phyloP scores from a whole-genome alignment of 2,888 invertebrate species.

The Frankliniella intonsa region DNA sequence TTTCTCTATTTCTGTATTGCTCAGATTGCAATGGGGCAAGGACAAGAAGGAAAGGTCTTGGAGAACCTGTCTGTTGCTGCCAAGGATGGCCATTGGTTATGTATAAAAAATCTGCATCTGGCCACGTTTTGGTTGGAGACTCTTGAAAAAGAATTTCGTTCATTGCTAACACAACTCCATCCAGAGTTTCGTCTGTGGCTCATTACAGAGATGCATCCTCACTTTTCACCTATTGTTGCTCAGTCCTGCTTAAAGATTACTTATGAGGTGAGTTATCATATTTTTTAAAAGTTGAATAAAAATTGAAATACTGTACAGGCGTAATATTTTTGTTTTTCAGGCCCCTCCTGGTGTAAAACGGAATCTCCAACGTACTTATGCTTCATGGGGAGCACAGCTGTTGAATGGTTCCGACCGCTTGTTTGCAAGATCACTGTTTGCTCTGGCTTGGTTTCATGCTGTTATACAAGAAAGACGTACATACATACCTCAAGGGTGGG shows the following conservation, averaged over 20 bases:
- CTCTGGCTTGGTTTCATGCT: constrained; percentile 83
- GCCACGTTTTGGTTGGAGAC: constrained; percentile 64
- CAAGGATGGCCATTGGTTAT: constrained; percentile 66
- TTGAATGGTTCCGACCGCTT: constrained; percentile 42
- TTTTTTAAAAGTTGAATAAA: background rate
- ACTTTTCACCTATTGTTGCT: constrained; percentile 68
- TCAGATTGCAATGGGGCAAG: constrained; percentile 75
- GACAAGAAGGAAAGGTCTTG: constrained; percentile 63
- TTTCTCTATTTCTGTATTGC: constrained; percentile 39
- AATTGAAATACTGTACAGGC: background rate
- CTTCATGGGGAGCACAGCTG: constrained; percentile 58
- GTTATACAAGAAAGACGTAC: constrained; percentile 85
- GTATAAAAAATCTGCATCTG: constrained; percentile 75
- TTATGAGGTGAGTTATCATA: constrained; percentile 54
- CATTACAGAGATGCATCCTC: constrained; percentile 73
- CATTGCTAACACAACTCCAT: constrained; percentile 46
- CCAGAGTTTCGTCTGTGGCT: constrained; percentile 75
- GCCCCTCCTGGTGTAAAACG: constrained; percentile 82
- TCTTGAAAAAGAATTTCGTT: constrained; percentile 63
- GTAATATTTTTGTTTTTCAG: constrained; percentile 43
- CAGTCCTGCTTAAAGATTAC: constrained; percentile 75
- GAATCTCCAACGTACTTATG: constrained; percentile 70
- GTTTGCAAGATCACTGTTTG: constrained; percentile 58
- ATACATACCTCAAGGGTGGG: constrained; percentile 91
- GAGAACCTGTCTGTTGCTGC: constrained; percentile 56